These are phyloP conservation scores for Copsychus sechellarum DNA, from an alignment of 2,113 vertebrate species.

Conservation along the genomic window DNA sequence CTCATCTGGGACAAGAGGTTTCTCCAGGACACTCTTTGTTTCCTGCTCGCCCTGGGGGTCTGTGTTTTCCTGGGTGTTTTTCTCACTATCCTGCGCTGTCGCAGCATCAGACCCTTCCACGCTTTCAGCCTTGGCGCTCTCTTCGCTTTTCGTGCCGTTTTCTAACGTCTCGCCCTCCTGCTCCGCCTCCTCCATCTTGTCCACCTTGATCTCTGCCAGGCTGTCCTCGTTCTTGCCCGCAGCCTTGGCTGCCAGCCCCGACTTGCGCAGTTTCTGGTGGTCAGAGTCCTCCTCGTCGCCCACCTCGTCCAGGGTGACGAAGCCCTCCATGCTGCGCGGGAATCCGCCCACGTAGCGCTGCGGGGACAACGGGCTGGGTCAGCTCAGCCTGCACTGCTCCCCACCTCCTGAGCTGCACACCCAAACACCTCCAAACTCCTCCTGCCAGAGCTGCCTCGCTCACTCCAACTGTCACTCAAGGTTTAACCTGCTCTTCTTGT, in stretches of 20 bases:
- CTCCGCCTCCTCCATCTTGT: slow-evolving; percentile 77
- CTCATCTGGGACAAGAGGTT: slow-evolving; percentile 71
- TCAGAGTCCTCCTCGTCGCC: slow-evolving; percentile 86
- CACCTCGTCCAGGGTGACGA: slow-evolving; percentile 92
- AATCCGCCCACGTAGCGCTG: slow-evolving; percentile 77
- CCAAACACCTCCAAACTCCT: background rate
- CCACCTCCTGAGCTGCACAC: background rate
- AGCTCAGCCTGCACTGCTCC: background rate
- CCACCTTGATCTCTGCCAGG: slow-evolving; percentile 76
- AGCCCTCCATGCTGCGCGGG: slow-evolving; percentile 90
- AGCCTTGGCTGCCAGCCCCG: slow-evolving; percentile 50
- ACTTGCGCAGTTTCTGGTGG: slow-evolving; percentile 70
- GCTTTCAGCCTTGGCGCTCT: slow-evolving; percentile 53
- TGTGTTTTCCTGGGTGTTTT: slow-evolving; percentile 59
- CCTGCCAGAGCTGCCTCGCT: background rate
- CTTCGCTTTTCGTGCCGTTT: slow-evolving; percentile 76
- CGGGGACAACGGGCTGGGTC: slow-evolving; percentile 41
- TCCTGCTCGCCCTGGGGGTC: slow-evolving; percentile 66
- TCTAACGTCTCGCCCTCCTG: slow-evolving; percentile 76
- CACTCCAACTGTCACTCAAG: background rate
- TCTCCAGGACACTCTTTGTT: slow-evolving; percentile 63
- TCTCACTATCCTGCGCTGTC: slow-evolving; percentile 37
- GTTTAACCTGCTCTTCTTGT: background rate
- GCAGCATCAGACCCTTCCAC: slow-evolving; percentile 55
- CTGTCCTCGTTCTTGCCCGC: slow-evolving; percentile 66